These are phyloP conservation scores for Hormaphis cornu DNA, from an alignment of 1,140 invertebrate species.

Conservation along the genomic window DNA sequence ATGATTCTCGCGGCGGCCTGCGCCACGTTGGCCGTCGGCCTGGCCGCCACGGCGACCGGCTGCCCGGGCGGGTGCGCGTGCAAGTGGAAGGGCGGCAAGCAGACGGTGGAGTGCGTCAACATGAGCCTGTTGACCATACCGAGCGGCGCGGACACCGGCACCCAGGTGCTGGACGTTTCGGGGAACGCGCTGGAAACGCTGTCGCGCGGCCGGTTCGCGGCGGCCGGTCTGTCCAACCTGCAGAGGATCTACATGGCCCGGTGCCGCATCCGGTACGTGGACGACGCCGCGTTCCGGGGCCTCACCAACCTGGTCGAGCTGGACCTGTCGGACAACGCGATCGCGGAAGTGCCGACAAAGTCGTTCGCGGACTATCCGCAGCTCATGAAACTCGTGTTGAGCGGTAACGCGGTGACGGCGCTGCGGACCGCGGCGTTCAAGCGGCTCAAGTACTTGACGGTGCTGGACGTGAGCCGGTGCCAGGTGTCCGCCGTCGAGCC, in stretches of 20 bases:
- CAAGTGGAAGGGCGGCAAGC: conserved; percentile 86
- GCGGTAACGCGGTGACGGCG: conserved; percentile 65
- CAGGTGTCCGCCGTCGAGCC: conserved; percentile 66
- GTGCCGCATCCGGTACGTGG: conserved; percentile 65
- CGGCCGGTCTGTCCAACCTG: conserved; percentile 67
- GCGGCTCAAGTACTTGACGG: conserved; percentile 61
- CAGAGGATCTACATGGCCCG: conserved; percentile 73
- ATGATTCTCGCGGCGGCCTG: not conserved
- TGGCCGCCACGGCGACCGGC: conserved; percentile 42
- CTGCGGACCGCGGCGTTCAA: conserved; percentile 63
- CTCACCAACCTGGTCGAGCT: conserved; percentile 79
- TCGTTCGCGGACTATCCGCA: conserved; percentile 66
- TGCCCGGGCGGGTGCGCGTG: conserved; percentile 71
- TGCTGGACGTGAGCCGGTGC: conserved; percentile 73
- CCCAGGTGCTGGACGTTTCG: conserved; percentile 77
- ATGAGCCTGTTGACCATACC: conserved; percentile 64
- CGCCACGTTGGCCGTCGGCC: not conserved
- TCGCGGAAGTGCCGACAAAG: conserved; percentile 66
- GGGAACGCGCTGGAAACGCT: conserved; percentile 69
- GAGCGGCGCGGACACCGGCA: conserved; percentile 68
- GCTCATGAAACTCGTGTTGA: conserved; percentile 69
- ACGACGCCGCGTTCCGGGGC: conserved; percentile 67
- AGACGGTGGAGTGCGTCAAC: conserved; percentile 74
- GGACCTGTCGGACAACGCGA: conserved; percentile 71
- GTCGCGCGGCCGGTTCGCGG: conserved; percentile 63